Evolutionary conservation across 37 sponge, comb jelly and placozoan species (phyloP).

Genomic region (Cladorhizidae sp.): DNA sequence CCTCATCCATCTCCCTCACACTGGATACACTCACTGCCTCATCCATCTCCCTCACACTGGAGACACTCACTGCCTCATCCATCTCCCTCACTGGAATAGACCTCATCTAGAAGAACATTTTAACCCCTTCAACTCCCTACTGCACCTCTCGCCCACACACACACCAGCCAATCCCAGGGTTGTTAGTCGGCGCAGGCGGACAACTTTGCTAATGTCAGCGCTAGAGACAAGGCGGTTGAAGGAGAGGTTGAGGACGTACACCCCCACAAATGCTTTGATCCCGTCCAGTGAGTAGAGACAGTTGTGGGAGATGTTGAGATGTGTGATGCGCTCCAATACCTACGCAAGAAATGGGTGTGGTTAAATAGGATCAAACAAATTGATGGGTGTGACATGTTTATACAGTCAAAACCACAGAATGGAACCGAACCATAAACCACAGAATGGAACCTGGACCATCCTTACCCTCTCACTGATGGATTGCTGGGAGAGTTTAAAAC

Average conservation of each 20-base stretch:
- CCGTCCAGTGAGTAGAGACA: slow-evolving; percentile 28
- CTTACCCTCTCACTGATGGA: not conserved
- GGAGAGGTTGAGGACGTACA: slow-evolving; percentile 45
- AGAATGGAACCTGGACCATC: not conserved
- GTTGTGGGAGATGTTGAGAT: slow-evolving; percentile 63
- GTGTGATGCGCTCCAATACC: slow-evolving; percentile 56
- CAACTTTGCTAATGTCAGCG: slow-evolving; percentile 29
- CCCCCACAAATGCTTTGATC: slow-evolving; percentile 46
- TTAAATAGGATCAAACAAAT: no score
- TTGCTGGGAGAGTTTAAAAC: no score
- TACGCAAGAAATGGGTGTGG: not conserved
- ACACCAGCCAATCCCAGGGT: slow-evolving; percentile 42
- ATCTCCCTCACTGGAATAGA: no score
- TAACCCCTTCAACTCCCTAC: no score
- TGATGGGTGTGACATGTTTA: no score
- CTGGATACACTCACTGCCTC: no score
- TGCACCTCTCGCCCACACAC: not conserved
- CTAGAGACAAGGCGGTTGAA: slow-evolving; percentile 31
- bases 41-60: no score
- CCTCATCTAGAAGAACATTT: not conserved
- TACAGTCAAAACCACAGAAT: not conserved
- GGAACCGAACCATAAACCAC: not conserved
- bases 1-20: no score
- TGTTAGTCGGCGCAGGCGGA: slow-evolving; percentile 25
- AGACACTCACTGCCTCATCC: no score